Evolutionary conservation across 2,888 invertebrate species (phyloP), one percentile per base, ranked within the genome.

Genomic region (Cataglyphis albicans): DNA sequence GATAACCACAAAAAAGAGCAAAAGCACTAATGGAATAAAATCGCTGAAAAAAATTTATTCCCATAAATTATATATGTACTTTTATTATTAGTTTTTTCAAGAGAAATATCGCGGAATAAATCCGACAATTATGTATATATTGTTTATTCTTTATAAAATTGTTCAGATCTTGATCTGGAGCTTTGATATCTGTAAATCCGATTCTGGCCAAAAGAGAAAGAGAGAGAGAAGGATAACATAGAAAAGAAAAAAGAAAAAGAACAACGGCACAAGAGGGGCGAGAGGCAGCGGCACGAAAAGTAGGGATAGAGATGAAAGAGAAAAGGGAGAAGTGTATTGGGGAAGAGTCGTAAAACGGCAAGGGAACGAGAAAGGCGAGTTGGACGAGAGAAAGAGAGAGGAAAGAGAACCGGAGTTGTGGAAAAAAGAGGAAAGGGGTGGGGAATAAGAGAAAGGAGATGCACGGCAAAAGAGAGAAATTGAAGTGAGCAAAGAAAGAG

Each of bases 381-480:
- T 41, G 38, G 59, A 0, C 6, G n/a, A 57, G 41, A 12, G 41
- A 29, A 59, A 15, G 29, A 32, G 18, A 29, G 32, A 5, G 35
- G 80, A 61, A 32, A 57, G 73, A 73, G 73, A 80, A 73, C 35
- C 73, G 21, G 35, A 25, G 48, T 32, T 48, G 61, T 18, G 59
- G 15, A 57, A 57, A 59, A 18, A 25, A 35, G 38, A 35, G 21
- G 29, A 48, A 32, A 3, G 10, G 3, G 55, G n/a, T 52, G 72
- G 61, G n/a, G 55, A n/a, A 25, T 15, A 29, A 12, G 61, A 35
- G 25, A 57, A 38, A 52, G 29, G 35, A 82, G 52, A 61, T 35
- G 32, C 63, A 44, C 63, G 4, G 61, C 64, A 65, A 78, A 68
- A 55, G 78, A 82, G 78, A 78, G 78, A 82, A 61, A 67, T 44